phyloP scores from a whole-genome alignment of 2,888 invertebrate genomes.

The Nymphalis urticae region DNA sequence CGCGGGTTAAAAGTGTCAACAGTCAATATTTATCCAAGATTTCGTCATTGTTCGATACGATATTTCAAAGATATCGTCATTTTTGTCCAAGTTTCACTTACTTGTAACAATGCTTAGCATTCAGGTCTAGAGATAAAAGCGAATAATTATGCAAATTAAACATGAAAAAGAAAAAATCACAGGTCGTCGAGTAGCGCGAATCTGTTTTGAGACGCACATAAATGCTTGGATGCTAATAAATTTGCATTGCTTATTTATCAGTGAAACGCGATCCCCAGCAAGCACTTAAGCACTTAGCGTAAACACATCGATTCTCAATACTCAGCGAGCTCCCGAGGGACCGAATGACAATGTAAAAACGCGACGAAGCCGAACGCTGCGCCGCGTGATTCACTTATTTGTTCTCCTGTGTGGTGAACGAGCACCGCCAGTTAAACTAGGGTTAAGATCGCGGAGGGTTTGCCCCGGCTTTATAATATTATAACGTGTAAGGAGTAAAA shows the following conservation, averaged over 20 bases:
- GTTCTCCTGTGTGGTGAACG: conserved; percentile 60
- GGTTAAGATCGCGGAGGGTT: conserved; percentile 63
- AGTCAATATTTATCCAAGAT: conserved; percentile 24
- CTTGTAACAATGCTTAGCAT: background rate
- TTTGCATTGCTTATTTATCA: conserved; percentile 72
- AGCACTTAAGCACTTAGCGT: conserved; percentile 80
- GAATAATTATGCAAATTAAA: conserved; percentile 9
- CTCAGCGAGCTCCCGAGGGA: conserved; percentile 69
- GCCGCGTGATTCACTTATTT: conserved; percentile 63
- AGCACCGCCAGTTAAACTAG: conserved; percentile 66
- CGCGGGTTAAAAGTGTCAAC: conserved; percentile 28
- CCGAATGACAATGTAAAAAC: conserved; percentile 73
- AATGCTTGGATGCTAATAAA: conserved; percentile 48
- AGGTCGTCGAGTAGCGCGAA: conserved; percentile 13
- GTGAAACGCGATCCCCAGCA: conserved; percentile 71
- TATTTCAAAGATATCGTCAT: background rate
- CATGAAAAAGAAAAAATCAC: conserved; percentile 14
- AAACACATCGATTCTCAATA: conserved; percentile 78
- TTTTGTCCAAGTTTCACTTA: background rate
- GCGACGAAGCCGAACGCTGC: conserved; percentile 62
- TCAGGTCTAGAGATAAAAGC: conserved; percentile 8
- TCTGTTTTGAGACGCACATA: conserved; percentile 43
- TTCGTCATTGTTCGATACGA: conserved; percentile 11
- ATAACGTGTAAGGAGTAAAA: conserved; percentile 80
- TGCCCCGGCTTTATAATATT: conserved; percentile 72